Base-by-base conservation (phyloP, 2,888 invertebrate genomes). In the Onchidella celtica region DNA sequence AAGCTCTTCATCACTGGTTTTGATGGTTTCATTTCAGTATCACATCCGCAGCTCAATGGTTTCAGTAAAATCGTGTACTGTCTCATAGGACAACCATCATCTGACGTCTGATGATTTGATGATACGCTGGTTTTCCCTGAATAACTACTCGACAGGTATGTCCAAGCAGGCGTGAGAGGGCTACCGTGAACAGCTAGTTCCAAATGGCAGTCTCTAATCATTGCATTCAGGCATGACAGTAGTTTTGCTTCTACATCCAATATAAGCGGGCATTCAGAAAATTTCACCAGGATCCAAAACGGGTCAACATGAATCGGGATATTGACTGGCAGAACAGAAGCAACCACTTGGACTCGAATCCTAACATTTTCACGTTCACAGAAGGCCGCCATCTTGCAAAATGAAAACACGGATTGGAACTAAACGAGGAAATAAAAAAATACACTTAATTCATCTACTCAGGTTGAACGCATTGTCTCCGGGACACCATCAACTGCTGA, bases 381-480 rank as follows among this genome's bases (percentile, higher is more conserved):
- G 57, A 11, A 34, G 34, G 72, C 72, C 21, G 72, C 72, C 72
- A 72, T 72, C 24, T 69, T 40, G 69, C 38, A 21, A 69, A n/a
- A 40, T 1, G 59, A 47, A 59, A 72, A 34, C 59, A n/a, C 34
- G 72, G 59, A 72, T 11, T 34, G 57, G 69, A 69, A 24, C 24
- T n/a, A 24, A 4, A 29, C 29, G 27, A 32, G 1, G 6, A n/a
- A n/a, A n/a, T n/a, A n/a, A n/a, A n/a, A n/a, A n/a, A n/a, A n/a
- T n/a, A n/a, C n/a, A n/a, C n/a, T n/a, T n/a, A n/a, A n/a, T n/a
- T n/a, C n/a, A n/a, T n/a, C n/a, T n/a, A n/a, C n/a, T n/a, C n/a
- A n/a, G n/a, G n/a, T n/a, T n/a, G n/a, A n/a, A n/a, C n/a, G n/a
- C n/a, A n/a, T n/a, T n/a, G n/a, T n/a, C n/a, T n/a, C n/a, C n/a